Percentiles rank a stretch among this genome's conserved stretches.
Evolutionary conservation across 1,140 invertebrate genomes (phyloP).

Genomic region (Cydia strobilella): DNA sequence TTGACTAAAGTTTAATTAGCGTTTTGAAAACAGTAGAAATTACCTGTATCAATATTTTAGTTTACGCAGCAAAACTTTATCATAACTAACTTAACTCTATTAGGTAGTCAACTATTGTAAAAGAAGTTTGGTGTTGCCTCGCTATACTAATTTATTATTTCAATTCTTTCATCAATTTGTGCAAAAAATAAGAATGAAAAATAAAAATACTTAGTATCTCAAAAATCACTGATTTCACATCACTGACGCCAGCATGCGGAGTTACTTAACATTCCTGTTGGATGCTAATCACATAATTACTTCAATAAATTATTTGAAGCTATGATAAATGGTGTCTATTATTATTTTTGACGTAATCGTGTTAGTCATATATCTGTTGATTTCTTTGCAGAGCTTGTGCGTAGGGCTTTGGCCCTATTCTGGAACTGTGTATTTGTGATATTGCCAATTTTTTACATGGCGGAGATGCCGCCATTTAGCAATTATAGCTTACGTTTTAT

Average conservation of each 20-base stretch:
- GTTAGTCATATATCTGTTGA: conserved; percentile 3
- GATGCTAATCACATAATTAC: conserved; percentile 71
- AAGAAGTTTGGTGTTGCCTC: too few species aligned
- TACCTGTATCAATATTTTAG: too few species aligned
- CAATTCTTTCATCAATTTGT: too few species aligned
- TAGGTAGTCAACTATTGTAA: too few species aligned
- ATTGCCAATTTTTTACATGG: background rate
- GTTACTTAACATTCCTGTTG: conserved; percentile 75
- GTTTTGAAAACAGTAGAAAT: too few species aligned
- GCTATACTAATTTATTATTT: too few species aligned
- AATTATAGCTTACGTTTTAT: background rate
- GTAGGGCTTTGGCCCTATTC: background rate
- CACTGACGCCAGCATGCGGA: conserved; percentile 50
- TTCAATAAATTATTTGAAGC: conserved; percentile 65
- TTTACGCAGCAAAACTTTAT: too few species aligned
- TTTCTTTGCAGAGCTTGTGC: background rate
- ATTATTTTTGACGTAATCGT: conserved; percentile 31
- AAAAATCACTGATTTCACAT: background rate
- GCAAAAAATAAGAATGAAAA: background rate
- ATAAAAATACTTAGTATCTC: background rate
- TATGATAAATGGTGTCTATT: conserved; percentile 28
- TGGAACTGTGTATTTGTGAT: background rate
- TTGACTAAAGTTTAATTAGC: too few species aligned
- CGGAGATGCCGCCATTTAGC: background rate
- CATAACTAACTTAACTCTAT: too few species aligned